These are phyloP conservation scores for Oryzaephilus surinamensis DNA, from an alignment of 1,140 invertebrate species.

Conservation along the genomic window DNA sequence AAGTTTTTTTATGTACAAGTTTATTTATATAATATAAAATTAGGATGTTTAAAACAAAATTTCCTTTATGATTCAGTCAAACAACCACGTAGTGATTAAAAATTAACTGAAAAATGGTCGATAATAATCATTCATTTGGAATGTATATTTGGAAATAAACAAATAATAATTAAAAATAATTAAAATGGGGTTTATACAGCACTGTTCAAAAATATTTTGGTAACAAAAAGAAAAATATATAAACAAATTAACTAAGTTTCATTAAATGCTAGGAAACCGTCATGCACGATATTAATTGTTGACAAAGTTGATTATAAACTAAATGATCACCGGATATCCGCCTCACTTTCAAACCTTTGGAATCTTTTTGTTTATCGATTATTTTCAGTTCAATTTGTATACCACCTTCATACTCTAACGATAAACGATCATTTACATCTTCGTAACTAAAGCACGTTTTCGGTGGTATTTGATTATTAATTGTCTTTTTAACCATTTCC, in stretches of 20 bases:
- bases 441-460: constrained; percentile 51
- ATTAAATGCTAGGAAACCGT: constrained; percentile 50
- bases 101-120: too few species aligned
- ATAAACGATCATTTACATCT: constrained; percentile 33
- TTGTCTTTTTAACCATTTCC: constrained; percentile 68
- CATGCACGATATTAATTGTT: constrained; percentile 81
- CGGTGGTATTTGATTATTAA: constrained; percentile 64
- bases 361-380: constrained; percentile 52
- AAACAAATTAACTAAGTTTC: constrained; percentile 5
- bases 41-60: too few species aligned
- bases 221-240: too few species aligned
- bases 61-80: too few species aligned
- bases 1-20: too few species aligned
- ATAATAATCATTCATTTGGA: too few species aligned
- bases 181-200: too few species aligned
- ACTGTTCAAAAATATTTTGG: too few species aligned
- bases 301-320: constrained; percentile 82
- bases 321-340: constrained; percentile 84
- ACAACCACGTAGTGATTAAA: too few species aligned
- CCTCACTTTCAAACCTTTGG: constrained; percentile 77
- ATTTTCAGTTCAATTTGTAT: constrained; percentile 81
- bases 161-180: too few species aligned
- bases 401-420: constrained; percentile 69
- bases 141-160: too few species aligned
- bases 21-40: too few species aligned